A percentile compares a stretch with the other conserved stretches of the same genome.
phyloP scores from a whole-genome alignment of 2,797 vertebrate species.

The Thripadectes ignobilis region DNA sequence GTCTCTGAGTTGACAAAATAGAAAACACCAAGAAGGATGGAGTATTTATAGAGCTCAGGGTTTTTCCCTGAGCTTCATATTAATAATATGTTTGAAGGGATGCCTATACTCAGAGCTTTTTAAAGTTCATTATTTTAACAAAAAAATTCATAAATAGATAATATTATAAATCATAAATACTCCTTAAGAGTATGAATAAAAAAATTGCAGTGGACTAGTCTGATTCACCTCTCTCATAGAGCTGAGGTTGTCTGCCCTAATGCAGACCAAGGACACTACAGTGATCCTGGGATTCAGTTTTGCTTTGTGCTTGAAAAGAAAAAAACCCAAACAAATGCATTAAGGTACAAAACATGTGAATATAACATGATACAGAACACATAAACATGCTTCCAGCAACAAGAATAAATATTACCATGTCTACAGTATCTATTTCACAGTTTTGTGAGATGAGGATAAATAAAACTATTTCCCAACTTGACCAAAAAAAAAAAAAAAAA shows the following conservation, averaged over 20 bases:
- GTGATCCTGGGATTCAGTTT: slow-evolving; percentile 57
- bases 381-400: slow-evolving; percentile 54
- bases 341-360: slow-evolving; percentile 51
- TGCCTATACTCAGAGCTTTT: neutral
- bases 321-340: neutral
- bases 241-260: neutral
- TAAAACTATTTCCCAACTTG: neutral
- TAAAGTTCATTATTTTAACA: neutral
- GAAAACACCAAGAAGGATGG: neutral
- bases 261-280: neutral
- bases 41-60: neutral
- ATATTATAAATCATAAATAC: neutral
- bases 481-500: neutral
- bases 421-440: slow-evolving; percentile 61
- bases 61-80: neutral
- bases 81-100: neutral
- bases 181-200: neutral
- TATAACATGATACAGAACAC: slow-evolving; percentile 47
- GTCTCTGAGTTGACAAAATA: neutral
- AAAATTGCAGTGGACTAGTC: neutral
- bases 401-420: slow-evolving; percentile 52
- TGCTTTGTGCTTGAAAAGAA: slow-evolving; percentile 55
- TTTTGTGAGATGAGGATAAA: slow-evolving; percentile 44
- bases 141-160: neutral
- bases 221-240: neutral